Percentiles rank a stretch among this genome's conserved stretches.
Evolutionary conservation across 2,113 vertebrate genomes (phyloP).

Genomic region (Neotoma lepida): DNA sequence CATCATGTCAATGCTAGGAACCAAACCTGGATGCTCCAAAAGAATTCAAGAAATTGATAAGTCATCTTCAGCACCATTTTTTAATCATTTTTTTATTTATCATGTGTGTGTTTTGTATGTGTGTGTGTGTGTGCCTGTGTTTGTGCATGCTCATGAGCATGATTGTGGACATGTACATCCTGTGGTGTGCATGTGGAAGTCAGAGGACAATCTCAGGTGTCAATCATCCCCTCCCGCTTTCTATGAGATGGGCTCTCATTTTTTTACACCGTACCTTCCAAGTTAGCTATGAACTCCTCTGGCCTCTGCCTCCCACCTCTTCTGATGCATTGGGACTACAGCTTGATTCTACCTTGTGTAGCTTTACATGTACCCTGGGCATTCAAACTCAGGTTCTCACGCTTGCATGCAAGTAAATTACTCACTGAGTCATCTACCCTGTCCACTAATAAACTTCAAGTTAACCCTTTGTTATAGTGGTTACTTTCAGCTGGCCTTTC

Average conservation of each 20-base stretch:
- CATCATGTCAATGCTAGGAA: not conserved
- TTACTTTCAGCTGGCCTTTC: constrained; percentile 5
- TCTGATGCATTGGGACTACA: not conserved
- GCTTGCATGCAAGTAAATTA: not conserved
- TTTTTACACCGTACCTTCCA: too few relatives aligned
- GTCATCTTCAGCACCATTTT: not conserved
- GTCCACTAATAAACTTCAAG: not conserved
- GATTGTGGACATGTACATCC: not conserved
- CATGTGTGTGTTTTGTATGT: not conserved
- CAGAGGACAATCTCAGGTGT: not conserved
- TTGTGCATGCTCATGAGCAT: not conserved
- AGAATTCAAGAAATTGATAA: not conserved
- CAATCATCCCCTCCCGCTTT: not conserved
- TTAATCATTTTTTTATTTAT: not conserved
- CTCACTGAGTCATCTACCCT: not conserved
- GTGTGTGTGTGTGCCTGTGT: not conserved
- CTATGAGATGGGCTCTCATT: too few relatives aligned
- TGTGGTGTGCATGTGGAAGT: not conserved
- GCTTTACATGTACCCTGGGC: not conserved
- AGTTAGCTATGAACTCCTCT: not conserved
- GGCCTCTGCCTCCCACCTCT: too few relatives aligned
- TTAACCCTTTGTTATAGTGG: not conserved
- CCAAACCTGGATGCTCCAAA: not conserved
- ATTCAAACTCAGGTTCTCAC: not conserved
- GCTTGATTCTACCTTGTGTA: not conserved